Percentiles rank a stretch among this genome's conserved stretches.
Evolutionary conservation across 2,113 vertebrate genomes (phyloP).

Genomic region (Tetraodon nigroviridis): DNA sequence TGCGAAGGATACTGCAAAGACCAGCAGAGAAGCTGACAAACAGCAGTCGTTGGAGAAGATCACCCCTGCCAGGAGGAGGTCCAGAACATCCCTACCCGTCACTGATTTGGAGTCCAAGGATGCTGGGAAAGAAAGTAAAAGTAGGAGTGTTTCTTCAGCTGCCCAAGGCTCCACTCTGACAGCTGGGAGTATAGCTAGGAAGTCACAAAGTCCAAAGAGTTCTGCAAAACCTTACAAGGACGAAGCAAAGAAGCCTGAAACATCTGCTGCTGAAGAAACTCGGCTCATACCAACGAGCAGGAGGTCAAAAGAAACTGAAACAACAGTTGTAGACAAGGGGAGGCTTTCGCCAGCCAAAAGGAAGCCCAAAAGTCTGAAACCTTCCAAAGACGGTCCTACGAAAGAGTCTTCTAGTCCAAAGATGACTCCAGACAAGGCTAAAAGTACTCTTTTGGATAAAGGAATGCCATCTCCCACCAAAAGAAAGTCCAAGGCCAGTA

Average conservation of each 20-base stretch:
- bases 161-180: neutral
- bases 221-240: neutral
- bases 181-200: neutral
- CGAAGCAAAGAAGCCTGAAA: neutral
- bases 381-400: neutral
- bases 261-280: neutral
- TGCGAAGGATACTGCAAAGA: neutral
- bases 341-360: neutral
- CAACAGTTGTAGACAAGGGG: neutral
- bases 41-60: neutral
- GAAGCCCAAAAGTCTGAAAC: neutral
- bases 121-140: neutral
- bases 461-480: constrained; percentile 3
- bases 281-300: neutral
- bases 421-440: neutral
- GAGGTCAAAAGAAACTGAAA: neutral
- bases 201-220: neutral
- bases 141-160: too few relatives aligned
- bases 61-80: neutral
- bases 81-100: neutral
- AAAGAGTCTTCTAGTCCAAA: neutral
- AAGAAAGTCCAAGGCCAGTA: constrained; percentile 1
- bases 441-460: constrained; percentile 4
- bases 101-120: neutral
- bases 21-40: neutral